phyloP scores from a whole-genome alignment of 2,113 vertebrate genomes.

The Gymnobelideus leadbeateri region DNA sequence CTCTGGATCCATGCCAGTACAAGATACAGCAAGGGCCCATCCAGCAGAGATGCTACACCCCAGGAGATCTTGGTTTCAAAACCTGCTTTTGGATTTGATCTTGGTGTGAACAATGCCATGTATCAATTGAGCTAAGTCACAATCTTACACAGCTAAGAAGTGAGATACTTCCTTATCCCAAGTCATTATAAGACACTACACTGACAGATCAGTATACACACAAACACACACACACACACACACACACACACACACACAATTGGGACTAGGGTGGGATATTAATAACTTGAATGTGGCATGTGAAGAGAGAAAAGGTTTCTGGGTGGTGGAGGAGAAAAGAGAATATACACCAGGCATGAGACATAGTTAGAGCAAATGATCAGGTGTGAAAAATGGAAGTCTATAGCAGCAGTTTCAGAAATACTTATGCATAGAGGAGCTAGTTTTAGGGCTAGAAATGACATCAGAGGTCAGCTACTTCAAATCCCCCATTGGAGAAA shows the following conservation, averaged over 20 bases:
- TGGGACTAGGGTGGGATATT: not conserved
- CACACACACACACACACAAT: too few species aligned
- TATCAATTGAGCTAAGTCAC: not conserved
- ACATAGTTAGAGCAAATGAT: too few species aligned
- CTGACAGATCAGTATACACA: too few species aligned
- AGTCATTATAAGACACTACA: not conserved
- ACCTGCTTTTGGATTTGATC: not conserved
- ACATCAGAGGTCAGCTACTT: too few species aligned
- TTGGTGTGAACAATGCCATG: not conserved
- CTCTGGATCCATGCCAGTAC: not conserved
- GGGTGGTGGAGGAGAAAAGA: not conserved
- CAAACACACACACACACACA: too few species aligned
- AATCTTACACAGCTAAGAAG: not conserved
- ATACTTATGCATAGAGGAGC: too few species aligned
- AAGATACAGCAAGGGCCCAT: not conserved
- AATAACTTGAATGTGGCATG: not conserved
- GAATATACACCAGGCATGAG: not conserved
- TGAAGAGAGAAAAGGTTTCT: not conserved
- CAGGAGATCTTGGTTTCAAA: not conserved
- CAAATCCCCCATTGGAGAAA: too few species aligned
- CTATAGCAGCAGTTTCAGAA: too few species aligned
- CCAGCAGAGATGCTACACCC: too few species aligned
- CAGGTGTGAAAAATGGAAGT: too few species aligned
- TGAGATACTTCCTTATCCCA: not conserved
- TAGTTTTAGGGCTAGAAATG: too few species aligned